Evolutionary conservation across 2,888 invertebrate genomes (phyloP), one percentile per base, ranked within the genome.

Genomic region (Deilephila elpenor): DNA sequence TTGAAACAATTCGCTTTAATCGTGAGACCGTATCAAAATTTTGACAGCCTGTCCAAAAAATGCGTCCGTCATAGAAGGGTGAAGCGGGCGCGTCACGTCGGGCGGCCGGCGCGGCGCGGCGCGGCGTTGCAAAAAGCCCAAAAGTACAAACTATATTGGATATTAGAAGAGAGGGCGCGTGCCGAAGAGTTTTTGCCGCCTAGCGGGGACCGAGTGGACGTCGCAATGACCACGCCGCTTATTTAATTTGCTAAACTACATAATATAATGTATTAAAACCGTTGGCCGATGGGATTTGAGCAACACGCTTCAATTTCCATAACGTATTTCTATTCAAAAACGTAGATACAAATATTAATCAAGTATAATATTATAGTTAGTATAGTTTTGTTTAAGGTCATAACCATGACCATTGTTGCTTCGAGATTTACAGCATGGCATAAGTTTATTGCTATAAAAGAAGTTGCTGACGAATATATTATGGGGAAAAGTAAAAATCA

Each of bases 121-220:
- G 25, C 76, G 75, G 74, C 78, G 79, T 79, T 78, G 86, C 93
- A 93, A 94, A 94, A 94, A 93, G 86, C 81, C 79, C 87, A 82
- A 83, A 83, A 88, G 87, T 86, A 88, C 90, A 89, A 93, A 93
- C 93, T 93, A 93, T 92, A 93, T 92, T 93, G 91, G 93, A 94
- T 92, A 93, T 94, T 91, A 93, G 91, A 93, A 89, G 91, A 91
- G 89, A 88, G 89, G 89, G 91, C 91, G 91, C 89, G 91, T 91
- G 91, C 90, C 89, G 89, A 85, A 88, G 79, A 83, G 81, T 91
- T 91, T 91, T 91, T 91, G 89, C 80, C 71, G 75, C 60, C 75
- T 73, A 76, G 77, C 78, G 79, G 80, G 81, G 82, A 80, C 80
- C 82, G 76, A 79, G 78, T 79, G 79, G 80, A 79, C 82, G 77